A percentile compares a stretch with the other conserved stretches of the same genome.
Evolutionary conservation across 2,888 invertebrate genomes (phyloP).

Genomic region (Melanophora roralis): DNA sequence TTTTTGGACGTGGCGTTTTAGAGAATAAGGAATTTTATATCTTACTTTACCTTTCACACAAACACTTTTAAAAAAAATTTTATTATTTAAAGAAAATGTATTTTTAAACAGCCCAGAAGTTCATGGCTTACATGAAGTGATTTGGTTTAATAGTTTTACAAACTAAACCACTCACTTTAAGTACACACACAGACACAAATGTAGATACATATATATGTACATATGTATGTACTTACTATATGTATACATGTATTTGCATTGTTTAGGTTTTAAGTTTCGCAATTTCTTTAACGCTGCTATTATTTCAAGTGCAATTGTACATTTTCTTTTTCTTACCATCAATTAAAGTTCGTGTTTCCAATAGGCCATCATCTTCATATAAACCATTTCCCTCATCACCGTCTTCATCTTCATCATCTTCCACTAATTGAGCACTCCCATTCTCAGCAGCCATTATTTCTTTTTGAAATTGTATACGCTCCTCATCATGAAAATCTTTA

Average conservation of each 20-base stretch:
- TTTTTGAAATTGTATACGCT: slow-evolving; percentile 46
- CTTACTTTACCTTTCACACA: slow-evolving; percentile 1
- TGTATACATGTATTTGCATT: background rate
- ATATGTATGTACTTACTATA: background rate
- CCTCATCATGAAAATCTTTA: slow-evolving; percentile 48
- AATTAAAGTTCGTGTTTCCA: slow-evolving; percentile 32
- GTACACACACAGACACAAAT: too few species aligned
- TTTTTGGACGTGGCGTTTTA: too few species aligned
- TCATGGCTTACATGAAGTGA: too few species aligned
- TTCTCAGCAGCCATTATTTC: slow-evolving; percentile 40
- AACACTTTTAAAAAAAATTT: too few species aligned
- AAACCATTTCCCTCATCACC: slow-evolving; percentile 12
- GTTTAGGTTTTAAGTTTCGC: background rate
- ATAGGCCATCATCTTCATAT: slow-evolving; percentile 39
- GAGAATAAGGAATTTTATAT: too few species aligned
- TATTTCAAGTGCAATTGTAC: slow-evolving; percentile 24
- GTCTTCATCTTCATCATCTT: slow-evolving; percentile 6
- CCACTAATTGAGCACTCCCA: background rate
- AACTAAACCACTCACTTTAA: too few species aligned
- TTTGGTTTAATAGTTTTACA: too few species aligned
- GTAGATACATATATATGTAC: background rate
- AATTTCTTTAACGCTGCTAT: slow-evolving; percentile 16
- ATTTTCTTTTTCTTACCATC: slow-evolving; percentile 28
- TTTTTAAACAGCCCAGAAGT: too few species aligned
- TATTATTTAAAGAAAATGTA: too few species aligned